Evolutionary conservation across 2,113 vertebrate species (phyloP), one percentile per base, ranked within the genome.

Genomic region (Eolophus roseicapilla): DNA sequence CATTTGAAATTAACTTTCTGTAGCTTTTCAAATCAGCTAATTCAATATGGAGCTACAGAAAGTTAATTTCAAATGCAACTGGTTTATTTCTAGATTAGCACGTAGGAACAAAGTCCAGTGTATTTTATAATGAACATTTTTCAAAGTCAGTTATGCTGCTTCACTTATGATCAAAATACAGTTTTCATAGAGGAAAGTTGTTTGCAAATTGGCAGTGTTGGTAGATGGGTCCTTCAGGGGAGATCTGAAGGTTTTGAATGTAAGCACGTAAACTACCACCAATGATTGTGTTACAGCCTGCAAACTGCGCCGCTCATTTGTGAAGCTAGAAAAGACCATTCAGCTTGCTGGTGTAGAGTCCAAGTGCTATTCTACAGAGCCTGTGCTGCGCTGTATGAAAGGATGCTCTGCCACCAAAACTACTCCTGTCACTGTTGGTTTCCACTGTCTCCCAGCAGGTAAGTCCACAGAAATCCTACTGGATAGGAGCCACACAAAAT

Each of bases 381-480:
- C 95, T 0, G 97, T 97, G 65, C 52, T 96, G 86, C 93, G 93
- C 75, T 97, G 97, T n/a, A 1, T 3, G n/a, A 94, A 86, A 74
- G 93, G 88, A 24, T 98, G 98, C 91, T 57, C 76, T 0, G 82
- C 98, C 43, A 92, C 96, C 33, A 96, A 78, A 63, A 98, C 97
- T 62, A 83, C 96, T 27, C 46, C 92, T 1, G 96, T 98, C 73
- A 97, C 95, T 31, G 90, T 98, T 25, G 98, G 98, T 69, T 98
- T 97, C 97, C 98, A 98, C 96, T 98, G 98, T 35, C 28, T 97
- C 57, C 87, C 98, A 60, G 55, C 76, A 53, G 97, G 98, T 99
- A 92, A 98, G 98, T 62, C 37, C 15, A 17, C 19, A 70, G 33
- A 57, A 57, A 68, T 35, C n/a, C 60, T 35, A 3, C 33, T 7